Conservation (phyloP, 2,797 vertebrate species). For the Schizopygopsis malacanthus region DNA sequence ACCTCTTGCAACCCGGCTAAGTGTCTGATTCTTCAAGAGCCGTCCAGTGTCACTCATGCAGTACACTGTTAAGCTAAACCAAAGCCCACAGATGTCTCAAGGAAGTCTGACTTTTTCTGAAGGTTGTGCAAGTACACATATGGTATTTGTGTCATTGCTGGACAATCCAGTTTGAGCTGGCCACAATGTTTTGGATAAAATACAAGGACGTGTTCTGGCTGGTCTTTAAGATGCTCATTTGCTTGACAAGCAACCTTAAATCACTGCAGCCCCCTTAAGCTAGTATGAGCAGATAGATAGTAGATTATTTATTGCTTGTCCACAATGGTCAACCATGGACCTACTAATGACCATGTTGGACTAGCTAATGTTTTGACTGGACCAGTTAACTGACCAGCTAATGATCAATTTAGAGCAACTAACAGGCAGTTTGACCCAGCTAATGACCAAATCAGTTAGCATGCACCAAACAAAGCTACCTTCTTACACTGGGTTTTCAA, state of each 20-base stretch:
- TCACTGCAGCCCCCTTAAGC: not conserved
- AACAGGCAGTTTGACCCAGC: not conserved
- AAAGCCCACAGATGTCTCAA: not conserved
- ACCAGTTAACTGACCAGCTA: not conserved
- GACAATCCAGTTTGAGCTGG: constrained; percentile 18
- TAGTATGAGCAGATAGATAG: not conserved
- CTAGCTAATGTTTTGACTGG: not conserved
- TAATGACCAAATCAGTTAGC: not conserved
- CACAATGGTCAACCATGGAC: not conserved
- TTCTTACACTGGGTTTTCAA: not conserved
- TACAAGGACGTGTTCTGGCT: not conserved
- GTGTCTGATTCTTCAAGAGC: constrained; percentile 12
- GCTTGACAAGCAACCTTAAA: not conserved
- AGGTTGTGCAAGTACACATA: constrained; percentile 16
- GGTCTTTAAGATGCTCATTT: constrained; percentile 9
- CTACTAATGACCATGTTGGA: not conserved
- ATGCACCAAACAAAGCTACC: not conserved
- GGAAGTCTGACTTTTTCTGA: constrained; percentile 1
- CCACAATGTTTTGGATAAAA: not conserved
- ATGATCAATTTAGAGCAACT: not conserved
- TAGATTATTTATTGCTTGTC: not conserved
- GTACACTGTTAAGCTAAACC: not conserved
- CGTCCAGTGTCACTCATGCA: not conserved
- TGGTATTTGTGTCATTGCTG: not conserved
- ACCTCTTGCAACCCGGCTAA: not conserved